Evolutionary conservation across 2,888 invertebrate genomes (phyloP).

Genomic region (Corbicula japonica): DNA sequence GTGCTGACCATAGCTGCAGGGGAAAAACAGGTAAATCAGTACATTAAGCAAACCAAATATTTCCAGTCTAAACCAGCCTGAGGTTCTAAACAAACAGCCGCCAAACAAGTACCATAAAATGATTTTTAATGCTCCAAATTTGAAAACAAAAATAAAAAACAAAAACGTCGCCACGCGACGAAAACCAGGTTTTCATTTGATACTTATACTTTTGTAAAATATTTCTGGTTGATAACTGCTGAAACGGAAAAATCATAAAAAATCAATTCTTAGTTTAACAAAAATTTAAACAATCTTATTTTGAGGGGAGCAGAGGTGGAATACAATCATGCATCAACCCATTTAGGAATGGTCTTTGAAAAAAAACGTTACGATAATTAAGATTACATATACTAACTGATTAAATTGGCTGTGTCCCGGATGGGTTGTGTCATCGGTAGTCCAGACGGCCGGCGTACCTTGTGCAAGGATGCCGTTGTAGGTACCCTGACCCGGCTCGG

Average conservation of each 20-base stretch:
- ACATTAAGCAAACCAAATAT: not conserved
- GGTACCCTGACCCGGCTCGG: slow-evolving; percentile 78
- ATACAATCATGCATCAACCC: not conserved
- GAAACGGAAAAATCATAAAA: not conserved
- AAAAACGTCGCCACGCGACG: not conserved
- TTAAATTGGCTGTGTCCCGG: slow-evolving; percentile 73
- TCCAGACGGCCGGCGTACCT: slow-evolving; percentile 84
- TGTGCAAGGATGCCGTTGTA: slow-evolving; percentile 72
- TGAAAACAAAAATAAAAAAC: not conserved
- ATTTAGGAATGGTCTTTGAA: not conserved
- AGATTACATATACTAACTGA: slow-evolving; percentile 68
- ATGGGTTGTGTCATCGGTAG: slow-evolving; percentile 77
- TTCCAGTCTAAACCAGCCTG: not conserved
- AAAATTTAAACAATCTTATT: not conserved
- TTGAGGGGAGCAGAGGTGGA: not conserved
- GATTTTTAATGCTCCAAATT: not conserved
- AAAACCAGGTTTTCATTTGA: not conserved
- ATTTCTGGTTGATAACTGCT: not conserved
- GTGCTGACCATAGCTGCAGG: slow-evolving; percentile 84
- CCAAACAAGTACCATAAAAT: too few relatives aligned
- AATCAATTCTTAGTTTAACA: not conserved
- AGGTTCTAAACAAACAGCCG: too few relatives aligned
- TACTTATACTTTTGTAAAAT: not conserved
- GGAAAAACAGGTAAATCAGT: not conserved
- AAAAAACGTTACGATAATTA: not conserved